A percentile compares a stretch with the other conserved stretches of the same genome.
Conservation (phyloP, 1,140 invertebrate genomes). For the Sitobion miscanthi region DNA sequence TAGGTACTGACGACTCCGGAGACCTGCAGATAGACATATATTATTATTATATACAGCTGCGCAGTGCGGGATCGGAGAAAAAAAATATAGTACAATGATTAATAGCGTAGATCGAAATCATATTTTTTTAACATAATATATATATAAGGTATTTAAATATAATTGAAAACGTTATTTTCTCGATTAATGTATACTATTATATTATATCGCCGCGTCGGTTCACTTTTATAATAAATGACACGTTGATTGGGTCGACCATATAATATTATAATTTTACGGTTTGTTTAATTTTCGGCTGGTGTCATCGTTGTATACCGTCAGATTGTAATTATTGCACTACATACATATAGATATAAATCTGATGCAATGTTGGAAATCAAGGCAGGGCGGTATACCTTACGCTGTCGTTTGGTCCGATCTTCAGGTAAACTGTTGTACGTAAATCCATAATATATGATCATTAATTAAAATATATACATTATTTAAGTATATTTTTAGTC, state of each 20-base stretch:
- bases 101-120: not conserved
- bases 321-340: not conserved
- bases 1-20: not conserved
- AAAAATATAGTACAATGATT: constrained; percentile 21
- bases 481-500: constrained; percentile 1
- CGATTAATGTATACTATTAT: not conserved
- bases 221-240: not conserved
- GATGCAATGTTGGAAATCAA: not conserved
- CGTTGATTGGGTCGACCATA: not conserved
- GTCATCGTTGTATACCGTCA: not conserved
- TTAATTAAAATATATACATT: not conserved
- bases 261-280: not conserved
- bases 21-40: not conserved
- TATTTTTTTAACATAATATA: not conserved
- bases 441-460: not conserved
- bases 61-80: not conserved
- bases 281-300: not conserved
- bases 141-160: not conserved
- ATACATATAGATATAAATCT: not conserved
- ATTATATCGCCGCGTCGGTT: not conserved
- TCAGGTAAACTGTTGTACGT: not conserved
- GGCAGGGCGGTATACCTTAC: no score
- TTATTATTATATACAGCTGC: not conserved
- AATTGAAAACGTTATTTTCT: constrained; percentile 23
- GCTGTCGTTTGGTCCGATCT: not conserved